phyloP scores from a whole-genome alignment of 2,888 invertebrate species.

The Leucophora obtusa region DNA sequence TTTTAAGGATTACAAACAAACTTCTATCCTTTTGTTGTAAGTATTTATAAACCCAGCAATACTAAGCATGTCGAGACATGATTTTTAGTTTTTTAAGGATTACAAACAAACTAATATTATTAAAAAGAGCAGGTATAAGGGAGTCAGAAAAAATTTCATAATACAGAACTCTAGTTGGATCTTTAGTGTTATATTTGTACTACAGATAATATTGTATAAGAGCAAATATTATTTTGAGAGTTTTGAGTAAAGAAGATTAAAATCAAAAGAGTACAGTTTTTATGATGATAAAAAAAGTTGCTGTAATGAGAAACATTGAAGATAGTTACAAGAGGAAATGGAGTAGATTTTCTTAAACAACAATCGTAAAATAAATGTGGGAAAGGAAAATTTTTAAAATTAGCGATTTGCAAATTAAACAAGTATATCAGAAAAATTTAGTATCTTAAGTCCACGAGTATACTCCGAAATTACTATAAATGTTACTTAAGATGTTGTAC shows the following conservation, averaged over 20 bases:
- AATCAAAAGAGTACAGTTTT: neutral
- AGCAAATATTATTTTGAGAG: neutral
- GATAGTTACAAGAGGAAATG: neutral
- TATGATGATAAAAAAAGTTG: neutral
- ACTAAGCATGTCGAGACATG: neutral
- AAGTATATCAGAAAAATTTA: too few relatives aligned
- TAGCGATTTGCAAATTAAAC: too few relatives aligned
- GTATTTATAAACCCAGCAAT: neutral
- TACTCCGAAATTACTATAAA: too few relatives aligned
- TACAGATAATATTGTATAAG: neutral
- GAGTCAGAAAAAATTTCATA: neutral
- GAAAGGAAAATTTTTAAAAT: too few relatives aligned
- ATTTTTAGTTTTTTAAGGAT: neutral
- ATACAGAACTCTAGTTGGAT: neutral
- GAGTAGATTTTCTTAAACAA: neutral
- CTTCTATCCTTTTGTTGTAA: constrained; percentile 22
- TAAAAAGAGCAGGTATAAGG: neutral
- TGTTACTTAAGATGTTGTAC: too few relatives aligned
- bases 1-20: neutral
- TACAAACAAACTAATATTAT: neutral
- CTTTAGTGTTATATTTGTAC: neutral
- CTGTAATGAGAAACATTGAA: too few relatives aligned
- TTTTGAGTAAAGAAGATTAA: neutral
- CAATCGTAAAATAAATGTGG: too few relatives aligned
- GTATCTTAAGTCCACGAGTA: too few relatives aligned